Base-by-base conservation (phyloP, 1,140 invertebrate genomes). In the Drosophila burlai region DNA sequence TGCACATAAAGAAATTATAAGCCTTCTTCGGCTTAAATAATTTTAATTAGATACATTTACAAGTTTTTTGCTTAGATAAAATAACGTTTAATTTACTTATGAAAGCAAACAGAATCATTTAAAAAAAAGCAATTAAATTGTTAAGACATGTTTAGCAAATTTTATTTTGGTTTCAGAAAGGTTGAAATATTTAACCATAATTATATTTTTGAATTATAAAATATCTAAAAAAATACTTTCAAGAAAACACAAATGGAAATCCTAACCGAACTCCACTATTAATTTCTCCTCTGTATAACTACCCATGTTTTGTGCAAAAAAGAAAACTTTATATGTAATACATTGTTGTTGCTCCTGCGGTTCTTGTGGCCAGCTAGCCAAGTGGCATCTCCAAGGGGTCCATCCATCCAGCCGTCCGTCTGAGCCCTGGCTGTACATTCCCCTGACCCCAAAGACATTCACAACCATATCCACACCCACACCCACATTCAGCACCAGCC, bases 321-420 rank as follows among this genome's bases (percentile, higher is more conserved):
- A 34, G 8, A 78, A 49, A 49, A 49, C 38, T 75, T 85, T 52
- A 79, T 81, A 45, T 84, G 82, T 84, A 84, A 58, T 67, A 84
- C 82, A 81, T 54, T 81, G 80, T 80, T 80, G 80, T 75, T 66
- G 76, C 58, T 78, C 29, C 72, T 60, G 61, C 43, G 64, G 64
- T 71, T 71, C 69, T 54, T 81, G 67, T 40, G 80, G 80, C 80
- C 66, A 36, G 72, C 67, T 60, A 82, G 47, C 49, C 65, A 26
- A 57, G 54, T 57, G 64, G 64, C 43, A 66, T 75, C 54, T 57
- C 80, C 68, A 83, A 80, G 54, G 68, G 67, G 77, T 58, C 77
- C 77, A 76, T 84, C 67, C 69, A 73, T 71, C 67, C 63, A 45
- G 34, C 38, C 26, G 15, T 63, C 63, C 26, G n/a, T 26, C 63